A percentile compares a stretch with the other conserved stretches of the same genome.
phyloP scores from a whole-genome alignment of 2,888 invertebrate species.

The Mechanitis mazaeus region DNA sequence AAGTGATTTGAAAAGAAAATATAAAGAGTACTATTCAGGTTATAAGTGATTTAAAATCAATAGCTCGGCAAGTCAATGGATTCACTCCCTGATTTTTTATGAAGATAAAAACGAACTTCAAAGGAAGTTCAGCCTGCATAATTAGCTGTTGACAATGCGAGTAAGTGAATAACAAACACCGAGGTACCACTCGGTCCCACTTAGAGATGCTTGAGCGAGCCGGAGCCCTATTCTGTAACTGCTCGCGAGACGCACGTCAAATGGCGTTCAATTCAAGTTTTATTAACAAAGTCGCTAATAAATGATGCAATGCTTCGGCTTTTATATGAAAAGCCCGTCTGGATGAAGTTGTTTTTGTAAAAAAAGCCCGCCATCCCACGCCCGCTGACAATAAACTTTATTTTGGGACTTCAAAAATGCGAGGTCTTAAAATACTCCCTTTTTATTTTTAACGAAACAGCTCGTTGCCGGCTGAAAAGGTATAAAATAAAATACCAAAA shows the following conservation, averaged over 20 bases:
- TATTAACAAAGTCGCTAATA: conserved; percentile 16
- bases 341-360: conserved; percentile 24
- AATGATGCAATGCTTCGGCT: conserved; percentile 15
- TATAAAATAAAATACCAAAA: conserved; percentile 42
- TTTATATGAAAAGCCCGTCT: conserved; percentile 19
- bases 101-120: conserved; percentile 26
- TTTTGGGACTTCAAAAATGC: conserved; percentile 56
- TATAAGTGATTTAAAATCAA: conserved; percentile 28
- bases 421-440: conserved; percentile 47
- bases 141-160: conserved; percentile 34
- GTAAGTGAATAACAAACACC: conserved; percentile 36
- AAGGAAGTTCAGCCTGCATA: conserved; percentile 31
- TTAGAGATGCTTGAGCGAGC: conserved; percentile 24
- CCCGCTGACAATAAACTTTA: conserved; percentile 62
- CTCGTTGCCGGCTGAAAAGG: conserved; percentile 50
- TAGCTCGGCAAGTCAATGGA: conserved; percentile 25
- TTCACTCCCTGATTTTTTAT: conserved; percentile 21
- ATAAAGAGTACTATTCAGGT: conserved; percentile 22
- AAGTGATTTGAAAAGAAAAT: conserved; percentile 27
- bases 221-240: conserved; percentile 10
- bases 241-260: conserved; percentile 14
- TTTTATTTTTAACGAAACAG: conserved; percentile 50
- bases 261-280: conserved; percentile 12
- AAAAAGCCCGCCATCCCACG: conserved; percentile 46
- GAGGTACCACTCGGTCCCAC: conserved; percentile 27